These are phyloP conservation scores for Glaucopsyche alexis DNA, from an alignment of 2,888 invertebrate genomes.

Conservation along the genomic window DNA sequence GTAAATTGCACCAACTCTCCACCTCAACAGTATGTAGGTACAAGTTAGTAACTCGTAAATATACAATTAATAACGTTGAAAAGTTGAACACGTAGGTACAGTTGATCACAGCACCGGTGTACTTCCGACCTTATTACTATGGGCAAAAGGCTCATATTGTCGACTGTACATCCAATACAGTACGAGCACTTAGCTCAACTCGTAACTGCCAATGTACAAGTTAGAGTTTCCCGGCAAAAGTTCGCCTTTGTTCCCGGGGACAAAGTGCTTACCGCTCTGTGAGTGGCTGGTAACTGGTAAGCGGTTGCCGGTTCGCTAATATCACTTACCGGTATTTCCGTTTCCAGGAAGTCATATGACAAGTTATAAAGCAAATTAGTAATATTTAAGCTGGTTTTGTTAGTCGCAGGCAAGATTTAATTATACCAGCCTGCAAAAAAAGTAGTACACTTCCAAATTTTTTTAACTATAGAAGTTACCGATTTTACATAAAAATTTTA, in stretches of 20 bases:
- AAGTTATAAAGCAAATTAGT: background rate
- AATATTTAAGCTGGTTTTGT: no score
- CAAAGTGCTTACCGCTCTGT: background rate
- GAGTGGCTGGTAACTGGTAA: background rate
- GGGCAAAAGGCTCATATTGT: background rate
- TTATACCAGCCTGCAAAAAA: no score
- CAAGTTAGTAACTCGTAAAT: slow-evolving; percentile 18
- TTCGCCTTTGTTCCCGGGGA: background rate
- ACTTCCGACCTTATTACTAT: background rate
- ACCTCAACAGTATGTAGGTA: background rate
- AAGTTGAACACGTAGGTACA: background rate
- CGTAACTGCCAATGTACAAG: slow-evolving; percentile 11
- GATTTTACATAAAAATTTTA: no score
- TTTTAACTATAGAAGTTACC: no score
- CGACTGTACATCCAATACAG: background rate
- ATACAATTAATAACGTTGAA: slow-evolving; percentile 17
- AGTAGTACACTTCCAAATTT: no score
- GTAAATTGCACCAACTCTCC: background rate
- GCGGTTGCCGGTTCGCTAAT: background rate
- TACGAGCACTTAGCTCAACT: background rate
- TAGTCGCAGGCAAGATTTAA: no score
- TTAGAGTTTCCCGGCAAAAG: background rate
- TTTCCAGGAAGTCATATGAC: background rate
- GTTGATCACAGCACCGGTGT: background rate
- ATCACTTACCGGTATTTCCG: background rate